Evolutionary conservation across 2,888 invertebrate genomes (phyloP).

Genomic region (Dysmachus trigonus): DNA sequence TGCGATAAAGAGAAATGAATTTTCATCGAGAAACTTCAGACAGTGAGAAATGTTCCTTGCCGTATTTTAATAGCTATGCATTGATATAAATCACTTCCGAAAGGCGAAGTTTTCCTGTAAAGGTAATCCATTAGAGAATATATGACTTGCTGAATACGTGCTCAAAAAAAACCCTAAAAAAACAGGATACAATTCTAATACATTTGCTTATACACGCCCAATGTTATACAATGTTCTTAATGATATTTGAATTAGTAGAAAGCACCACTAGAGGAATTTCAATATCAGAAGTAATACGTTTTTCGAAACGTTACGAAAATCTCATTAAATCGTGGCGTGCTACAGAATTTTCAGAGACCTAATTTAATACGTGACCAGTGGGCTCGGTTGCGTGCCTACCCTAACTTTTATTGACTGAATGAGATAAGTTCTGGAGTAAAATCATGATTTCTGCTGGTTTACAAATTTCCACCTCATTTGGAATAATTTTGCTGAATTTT

Average conservation of each 20-base stretch:
- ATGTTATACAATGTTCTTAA: not conserved
- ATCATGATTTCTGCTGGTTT: not conserved
- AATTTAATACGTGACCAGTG: not conserved
- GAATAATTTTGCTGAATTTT: not conserved
- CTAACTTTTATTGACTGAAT: not conserved
- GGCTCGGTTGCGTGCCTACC: not conserved
- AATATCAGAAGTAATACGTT: not conserved
- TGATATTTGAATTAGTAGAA: not conserved
- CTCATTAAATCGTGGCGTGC: not conserved
- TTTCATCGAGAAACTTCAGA: not conserved
- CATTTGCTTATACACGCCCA: not conserved
- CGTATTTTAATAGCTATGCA: not conserved
- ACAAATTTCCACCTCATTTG: not conserved
- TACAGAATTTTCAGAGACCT: not conserved
- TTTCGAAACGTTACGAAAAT: not conserved
- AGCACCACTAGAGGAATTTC: not conserved
- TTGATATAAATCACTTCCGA: not conserved
- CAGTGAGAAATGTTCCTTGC: not conserved
- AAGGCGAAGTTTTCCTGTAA: not conserved
- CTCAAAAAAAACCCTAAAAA: not conserved
- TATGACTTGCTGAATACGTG: not conserved
- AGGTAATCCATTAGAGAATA: not conserved
- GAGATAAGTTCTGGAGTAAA: not conserved
- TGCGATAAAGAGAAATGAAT: not conserved
- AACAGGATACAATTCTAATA: not conserved